phyloP scores from a whole-genome alignment of 2,797 vertebrate genomes.

The Paedocypris micromegethes region DNA sequence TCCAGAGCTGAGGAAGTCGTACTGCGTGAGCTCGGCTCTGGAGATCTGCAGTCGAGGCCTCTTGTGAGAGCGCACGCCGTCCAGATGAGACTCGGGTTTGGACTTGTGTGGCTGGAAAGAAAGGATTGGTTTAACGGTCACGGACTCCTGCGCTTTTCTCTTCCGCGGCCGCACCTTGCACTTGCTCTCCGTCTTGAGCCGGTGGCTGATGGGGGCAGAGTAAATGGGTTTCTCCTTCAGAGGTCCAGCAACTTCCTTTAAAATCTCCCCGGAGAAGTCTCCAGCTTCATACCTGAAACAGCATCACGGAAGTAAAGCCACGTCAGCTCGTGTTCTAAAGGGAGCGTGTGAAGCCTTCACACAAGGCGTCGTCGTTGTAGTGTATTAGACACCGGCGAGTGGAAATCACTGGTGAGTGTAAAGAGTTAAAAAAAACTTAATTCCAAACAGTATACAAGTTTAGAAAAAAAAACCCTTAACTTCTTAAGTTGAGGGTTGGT shows the following conservation, averaged over 20 bases:
- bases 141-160: neutral
- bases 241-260: slow-evolving; percentile 80
- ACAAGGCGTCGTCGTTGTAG: too few species aligned
- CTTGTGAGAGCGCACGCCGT: slow-evolving; percentile 80
- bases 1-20: slow-evolving; percentile 92
- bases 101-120: slow-evolving; percentile 52
- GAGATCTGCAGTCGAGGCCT: slow-evolving; percentile 58
- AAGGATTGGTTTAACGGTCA: neutral
- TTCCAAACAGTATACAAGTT: too few species aligned
- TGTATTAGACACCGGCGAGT: too few species aligned
- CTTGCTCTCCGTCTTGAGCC: slow-evolving; percentile 82
- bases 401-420: too few species aligned
- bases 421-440: too few species aligned
- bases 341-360: too few species aligned
- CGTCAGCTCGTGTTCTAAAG: too few species aligned
- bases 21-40: slow-evolving; percentile 88
- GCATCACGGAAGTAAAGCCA: slow-evolving; percentile 9
- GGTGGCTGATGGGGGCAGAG: slow-evolving; percentile 73
- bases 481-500: too few species aligned
- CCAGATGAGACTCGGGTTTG: slow-evolving; percentile 73
- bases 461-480: too few species aligned
- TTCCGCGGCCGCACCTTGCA: slow-evolving; percentile 68
- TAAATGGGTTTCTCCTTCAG: slow-evolving; percentile 79
- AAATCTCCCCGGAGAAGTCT: slow-evolving; percentile 85
- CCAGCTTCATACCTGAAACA: slow-evolving; percentile 79